Conservation (phyloP, 2,113 vertebrate genomes). For the Seriola rivoliana region DNA sequence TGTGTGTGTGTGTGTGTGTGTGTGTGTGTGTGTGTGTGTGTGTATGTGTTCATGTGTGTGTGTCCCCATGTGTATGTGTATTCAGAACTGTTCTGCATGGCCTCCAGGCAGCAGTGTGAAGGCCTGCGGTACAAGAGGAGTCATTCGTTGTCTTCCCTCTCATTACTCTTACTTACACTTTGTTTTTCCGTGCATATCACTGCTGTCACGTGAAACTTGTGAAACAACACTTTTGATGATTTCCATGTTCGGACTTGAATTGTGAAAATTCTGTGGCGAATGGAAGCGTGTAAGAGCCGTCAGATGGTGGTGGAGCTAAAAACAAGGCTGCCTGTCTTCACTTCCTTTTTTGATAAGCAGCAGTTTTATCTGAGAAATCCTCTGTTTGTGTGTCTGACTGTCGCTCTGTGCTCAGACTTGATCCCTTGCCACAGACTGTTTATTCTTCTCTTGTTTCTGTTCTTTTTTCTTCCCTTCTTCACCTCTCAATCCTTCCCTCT, state of each 20-base stretch:
- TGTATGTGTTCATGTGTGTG: conserved; percentile 7
- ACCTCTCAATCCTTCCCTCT: background rate
- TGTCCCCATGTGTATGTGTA: background rate
- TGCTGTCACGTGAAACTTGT: conserved; percentile 21
- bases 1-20: background rate
- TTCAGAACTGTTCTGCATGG: conserved; percentile 20
- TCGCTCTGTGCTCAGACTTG: conserved; percentile 32
- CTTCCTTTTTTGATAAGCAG: background rate
- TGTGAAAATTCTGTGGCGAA: background rate
- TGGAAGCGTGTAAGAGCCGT: background rate
- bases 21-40: conserved; percentile 4
- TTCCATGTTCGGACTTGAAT: background rate
- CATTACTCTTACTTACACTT: background rate
- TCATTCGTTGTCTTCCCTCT: conserved; percentile 39
- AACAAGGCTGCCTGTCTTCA: conserved; percentile 7
- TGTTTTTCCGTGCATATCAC: conserved; percentile 24
- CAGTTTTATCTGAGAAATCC: background rate
- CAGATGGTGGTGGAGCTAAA: background rate
- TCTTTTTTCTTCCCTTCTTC: background rate
- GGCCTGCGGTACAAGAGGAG: conserved; percentile 38
- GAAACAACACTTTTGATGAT: background rate
- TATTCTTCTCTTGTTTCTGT: conserved; percentile 15
- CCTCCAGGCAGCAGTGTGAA: conserved; percentile 36
- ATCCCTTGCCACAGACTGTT: conserved; percentile 31
- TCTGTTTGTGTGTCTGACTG: conserved; percentile 23